Evolutionary conservation across 2,888 invertebrate genomes (phyloP).

Genomic region (Erebia palarica): DNA sequence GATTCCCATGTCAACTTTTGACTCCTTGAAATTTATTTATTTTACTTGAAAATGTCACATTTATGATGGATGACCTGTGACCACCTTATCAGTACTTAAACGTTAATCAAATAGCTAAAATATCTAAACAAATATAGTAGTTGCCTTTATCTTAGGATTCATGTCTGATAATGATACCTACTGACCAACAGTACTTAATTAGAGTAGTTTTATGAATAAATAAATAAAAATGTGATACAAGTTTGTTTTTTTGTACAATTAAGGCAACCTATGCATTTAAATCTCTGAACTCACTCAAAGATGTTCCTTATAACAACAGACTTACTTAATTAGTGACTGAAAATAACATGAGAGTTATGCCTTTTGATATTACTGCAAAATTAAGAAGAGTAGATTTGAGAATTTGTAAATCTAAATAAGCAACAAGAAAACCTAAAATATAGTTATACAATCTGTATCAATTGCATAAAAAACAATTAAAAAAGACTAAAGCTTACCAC

Average conservation of each 20-base stretch:
- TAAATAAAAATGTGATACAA: background rate
- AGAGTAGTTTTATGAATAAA: background rate
- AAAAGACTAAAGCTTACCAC: slow-evolving; percentile 67
- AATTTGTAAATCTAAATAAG: slow-evolving; percentile 53
- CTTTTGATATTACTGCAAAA: slow-evolving; percentile 50
- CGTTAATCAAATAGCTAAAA: slow-evolving; percentile 26
- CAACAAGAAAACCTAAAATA: slow-evolving; percentile 51
- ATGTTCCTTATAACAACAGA: slow-evolving; percentile 51
- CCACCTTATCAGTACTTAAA: slow-evolving; percentile 20
- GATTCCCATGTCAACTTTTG: background rate
- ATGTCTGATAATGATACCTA: background rate
- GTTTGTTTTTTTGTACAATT: slow-evolving; percentile 11
- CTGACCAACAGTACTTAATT: background rate
- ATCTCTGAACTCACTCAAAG: slow-evolving; percentile 51
- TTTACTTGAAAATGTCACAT: background rate
- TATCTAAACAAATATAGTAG: slow-evolving; percentile 31
- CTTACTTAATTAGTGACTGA: slow-evolving; percentile 51
- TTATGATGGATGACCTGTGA: background rate
- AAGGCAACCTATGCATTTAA: slow-evolving; percentile 27
- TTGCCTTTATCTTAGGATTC: slow-evolving; percentile 11
- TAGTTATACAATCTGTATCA: slow-evolving; percentile 42
- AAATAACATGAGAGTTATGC: slow-evolving; percentile 49
- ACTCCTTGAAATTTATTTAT: background rate
- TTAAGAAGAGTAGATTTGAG: slow-evolving; percentile 57
- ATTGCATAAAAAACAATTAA: slow-evolving; percentile 60